Evolutionary conservation across 2,113 vertebrate genomes (phyloP).

Genomic region (Greenwoodochromis staneri): DNA sequence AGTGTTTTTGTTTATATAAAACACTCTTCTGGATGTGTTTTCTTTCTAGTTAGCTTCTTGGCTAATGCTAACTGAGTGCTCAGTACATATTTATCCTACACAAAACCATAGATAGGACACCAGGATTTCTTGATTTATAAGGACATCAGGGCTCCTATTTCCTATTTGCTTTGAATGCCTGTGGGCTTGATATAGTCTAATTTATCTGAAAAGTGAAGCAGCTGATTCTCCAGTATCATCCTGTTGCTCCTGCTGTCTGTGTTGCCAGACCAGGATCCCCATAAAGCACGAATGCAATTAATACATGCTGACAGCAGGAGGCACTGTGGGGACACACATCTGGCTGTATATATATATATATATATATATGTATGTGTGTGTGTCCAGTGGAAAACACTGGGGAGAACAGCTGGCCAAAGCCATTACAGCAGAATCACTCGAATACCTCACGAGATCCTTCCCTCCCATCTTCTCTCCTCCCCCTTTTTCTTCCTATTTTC

Average conservation of each 20-base stretch:
- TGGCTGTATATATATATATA: background rate
- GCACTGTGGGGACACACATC: constrained; percentile 24
- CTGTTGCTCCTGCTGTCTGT: background rate
- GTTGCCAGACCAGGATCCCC: no score
- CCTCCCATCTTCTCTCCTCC: background rate
- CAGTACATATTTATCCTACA: background rate
- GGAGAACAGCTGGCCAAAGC: constrained; percentile 74
- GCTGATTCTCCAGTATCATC: background rate
- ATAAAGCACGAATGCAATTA: background rate
- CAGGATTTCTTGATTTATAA: background rate
- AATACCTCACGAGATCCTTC: background rate
- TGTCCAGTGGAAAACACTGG: constrained; percentile 42
- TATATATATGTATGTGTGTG: background rate
- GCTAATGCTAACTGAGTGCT: background rate
- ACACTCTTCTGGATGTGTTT: background rate
- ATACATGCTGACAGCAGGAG: constrained; percentile 9
- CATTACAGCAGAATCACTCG: constrained; percentile 32
- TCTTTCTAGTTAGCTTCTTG: background rate
- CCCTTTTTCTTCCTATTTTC: background rate
- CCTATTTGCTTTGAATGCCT: background rate
- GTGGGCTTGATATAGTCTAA: background rate
- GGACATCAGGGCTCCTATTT: background rate
- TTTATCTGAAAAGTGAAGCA: background rate
- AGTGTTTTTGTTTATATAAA: background rate
- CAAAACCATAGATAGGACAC: background rate